These are phyloP conservation scores for Sapayoa aenigma DNA, from an alignment of 2,113 vertebrate species.

Conservation along the genomic window DNA sequence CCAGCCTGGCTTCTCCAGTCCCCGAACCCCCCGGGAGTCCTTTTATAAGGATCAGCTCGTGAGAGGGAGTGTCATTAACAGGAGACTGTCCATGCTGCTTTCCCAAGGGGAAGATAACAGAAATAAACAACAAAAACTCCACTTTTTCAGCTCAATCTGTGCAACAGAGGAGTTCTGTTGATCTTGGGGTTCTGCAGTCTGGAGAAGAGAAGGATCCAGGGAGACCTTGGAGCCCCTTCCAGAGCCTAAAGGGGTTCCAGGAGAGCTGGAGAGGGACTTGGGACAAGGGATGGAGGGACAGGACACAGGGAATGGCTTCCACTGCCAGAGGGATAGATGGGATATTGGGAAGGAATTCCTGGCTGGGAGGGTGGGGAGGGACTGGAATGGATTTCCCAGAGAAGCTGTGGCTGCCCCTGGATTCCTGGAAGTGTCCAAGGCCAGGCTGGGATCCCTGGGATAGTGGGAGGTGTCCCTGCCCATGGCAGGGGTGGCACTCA, in stretches of 20 bases:
- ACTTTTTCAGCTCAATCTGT: neutral
- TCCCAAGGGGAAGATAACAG: neutral
- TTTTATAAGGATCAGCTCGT: neutral
- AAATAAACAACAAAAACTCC: neutral
- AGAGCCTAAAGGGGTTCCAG: neutral
- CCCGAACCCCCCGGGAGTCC: accelerated
- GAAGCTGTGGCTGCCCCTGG: neutral
- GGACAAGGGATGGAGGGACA: too few species aligned
- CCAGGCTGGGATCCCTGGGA: neutral
- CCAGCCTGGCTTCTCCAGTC: neutral
- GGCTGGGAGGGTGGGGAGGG: too few species aligned
- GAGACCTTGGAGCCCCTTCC: neutral
- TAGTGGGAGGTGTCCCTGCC: neutral
- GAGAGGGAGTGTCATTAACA: neutral
- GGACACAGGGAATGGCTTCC: too few species aligned
- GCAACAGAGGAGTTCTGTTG: neutral
- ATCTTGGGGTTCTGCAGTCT: neutral
- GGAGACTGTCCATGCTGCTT: neutral
- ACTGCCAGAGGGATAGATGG: too few species aligned
- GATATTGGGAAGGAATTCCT: too few species aligned
- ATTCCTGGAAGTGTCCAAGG: neutral
- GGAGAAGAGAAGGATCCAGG: neutral
- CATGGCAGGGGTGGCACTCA: neutral
- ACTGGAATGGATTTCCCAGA: too few species aligned
- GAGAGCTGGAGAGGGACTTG: too few species aligned